Evolutionary conservation across 2,888 invertebrate genomes (phyloP).

Genomic region (Melangyna quadrimaculata): DNA sequence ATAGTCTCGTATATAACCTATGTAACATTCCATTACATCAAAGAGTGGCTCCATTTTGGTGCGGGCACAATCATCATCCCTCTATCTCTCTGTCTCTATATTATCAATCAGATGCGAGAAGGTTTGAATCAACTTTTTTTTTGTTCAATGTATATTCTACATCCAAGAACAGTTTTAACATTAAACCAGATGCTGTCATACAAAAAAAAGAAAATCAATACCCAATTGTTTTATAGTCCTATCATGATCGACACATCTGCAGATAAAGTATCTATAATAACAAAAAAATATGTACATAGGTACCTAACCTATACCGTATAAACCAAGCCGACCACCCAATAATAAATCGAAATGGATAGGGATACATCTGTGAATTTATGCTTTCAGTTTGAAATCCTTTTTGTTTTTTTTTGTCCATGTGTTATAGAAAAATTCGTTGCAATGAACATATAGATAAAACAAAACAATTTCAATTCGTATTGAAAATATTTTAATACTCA

Average conservation of each 20-base stretch:
- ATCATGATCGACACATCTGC: neutral
- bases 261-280: neutral
- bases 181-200: slow-evolving; percentile 9
- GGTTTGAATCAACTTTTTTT: neutral
- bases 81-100: neutral
- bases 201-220: slow-evolving; percentile 15
- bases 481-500: neutral
- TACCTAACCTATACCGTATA: neutral
- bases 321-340: neutral
- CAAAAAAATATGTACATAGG: neutral
- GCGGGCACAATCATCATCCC: neutral
- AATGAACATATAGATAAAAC: neutral
- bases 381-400: neutral
- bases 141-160: neutral
- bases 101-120: slow-evolving; percentile 12
- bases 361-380: neutral
- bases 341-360: neutral
- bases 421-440: neutral
- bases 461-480: neutral
- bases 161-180: neutral
- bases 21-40: neutral
- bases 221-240: neutral
- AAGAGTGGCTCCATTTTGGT: neutral
- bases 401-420: neutral
- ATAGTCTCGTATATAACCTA: neutral